Evolutionary conservation across 2,888 invertebrate genomes (phyloP), one percentile per base, ranked within the genome.

Genomic region (Fabriciana adippe): DNA sequence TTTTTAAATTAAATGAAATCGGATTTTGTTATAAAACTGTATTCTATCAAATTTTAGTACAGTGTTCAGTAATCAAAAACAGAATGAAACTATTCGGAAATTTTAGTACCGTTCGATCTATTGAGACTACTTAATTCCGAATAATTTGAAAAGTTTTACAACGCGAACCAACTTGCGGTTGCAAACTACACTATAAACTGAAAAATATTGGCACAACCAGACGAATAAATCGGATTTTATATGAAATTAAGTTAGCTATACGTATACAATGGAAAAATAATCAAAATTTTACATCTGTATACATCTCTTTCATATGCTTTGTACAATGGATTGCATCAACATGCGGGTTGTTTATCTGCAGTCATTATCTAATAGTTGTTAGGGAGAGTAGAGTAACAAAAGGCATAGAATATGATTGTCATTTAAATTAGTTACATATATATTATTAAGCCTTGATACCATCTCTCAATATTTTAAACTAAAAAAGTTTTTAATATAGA

Each of bases 291-390:
- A 50, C 35, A 61, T 61, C 41, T 61, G 61, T 51, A 51, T 31
- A 31, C 61, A 35, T 11, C 21, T 61, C 51, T 61, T 51, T 61
- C 61, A 51, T 51, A 61, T 51, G 35, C 35, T 61, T 61, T 41
- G 53, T 50, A 56, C 35, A 56, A 59, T 64, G 53, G 21, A 57
- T 53, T 47, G 59, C 45, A 78, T 82, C 79, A 76, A 84, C 81
- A 89, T 90, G 88, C 90, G 90, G 90, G 90, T 81, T 80, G 82
- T 82, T 79, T 86, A 89, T 90, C 89, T 86, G 81, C 80, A 82
- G 80, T 82, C 81, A 81, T 84, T 87, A 90, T 89, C 89, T 83
- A 86, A 85, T 80, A 68, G 56, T 64, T 51, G 47, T 56, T 45
- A 65, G 64, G 68, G 68, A 64, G 55, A 64, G 51, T 64, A 41